phyloP scores from a whole-genome alignment of 2,797 vertebrate genomes.

The Spea hammondii region DNA sequence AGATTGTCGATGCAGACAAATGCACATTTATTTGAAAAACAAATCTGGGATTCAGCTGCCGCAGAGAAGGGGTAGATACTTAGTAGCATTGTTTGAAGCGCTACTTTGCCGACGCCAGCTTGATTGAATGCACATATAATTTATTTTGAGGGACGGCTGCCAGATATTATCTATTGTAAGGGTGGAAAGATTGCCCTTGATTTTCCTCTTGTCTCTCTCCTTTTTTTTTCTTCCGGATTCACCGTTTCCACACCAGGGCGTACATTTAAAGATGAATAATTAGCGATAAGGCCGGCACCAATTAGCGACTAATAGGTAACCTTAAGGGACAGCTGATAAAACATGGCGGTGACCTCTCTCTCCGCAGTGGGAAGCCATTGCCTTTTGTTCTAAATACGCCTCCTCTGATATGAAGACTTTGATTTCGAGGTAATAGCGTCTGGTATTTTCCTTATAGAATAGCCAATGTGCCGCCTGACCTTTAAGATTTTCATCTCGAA shows the following conservation, averaged over 20 bases:
- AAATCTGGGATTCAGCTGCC: conserved; percentile 20
- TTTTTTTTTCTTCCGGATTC: neutral
- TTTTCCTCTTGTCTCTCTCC: neutral
- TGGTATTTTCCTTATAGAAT: conserved; percentile 20
- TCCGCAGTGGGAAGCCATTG: neutral
- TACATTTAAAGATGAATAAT: neutral
- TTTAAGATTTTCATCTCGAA: conserved; percentile 30
- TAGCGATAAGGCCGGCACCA: neutral
- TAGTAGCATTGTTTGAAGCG: conserved; percentile 13
- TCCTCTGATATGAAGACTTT: conserved; percentile 30
- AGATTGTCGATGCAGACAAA: conserved; percentile 16
- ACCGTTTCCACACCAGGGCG: neutral
- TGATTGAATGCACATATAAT: conserved; percentile 16
- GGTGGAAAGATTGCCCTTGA: neutral
- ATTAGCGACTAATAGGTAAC: conserved; percentile 23
- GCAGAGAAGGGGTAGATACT: conserved; percentile 8
- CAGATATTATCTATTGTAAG: neutral
- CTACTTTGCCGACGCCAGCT: neutral
- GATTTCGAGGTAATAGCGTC: conserved; percentile 22
- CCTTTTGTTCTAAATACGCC: conserved; percentile 25
- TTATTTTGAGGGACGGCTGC: neutral
- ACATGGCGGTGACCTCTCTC: conserved; percentile 18
- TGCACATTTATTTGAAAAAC: conserved; percentile 25
- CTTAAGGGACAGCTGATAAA: conserved; percentile 19
- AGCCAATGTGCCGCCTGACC: conserved; percentile 31